A percentile compares a stretch with the other conserved stretches of the same genome.
Evolutionary conservation across 2,797 vertebrate species (phyloP).

Genomic region (Anabas testudineus): DNA sequence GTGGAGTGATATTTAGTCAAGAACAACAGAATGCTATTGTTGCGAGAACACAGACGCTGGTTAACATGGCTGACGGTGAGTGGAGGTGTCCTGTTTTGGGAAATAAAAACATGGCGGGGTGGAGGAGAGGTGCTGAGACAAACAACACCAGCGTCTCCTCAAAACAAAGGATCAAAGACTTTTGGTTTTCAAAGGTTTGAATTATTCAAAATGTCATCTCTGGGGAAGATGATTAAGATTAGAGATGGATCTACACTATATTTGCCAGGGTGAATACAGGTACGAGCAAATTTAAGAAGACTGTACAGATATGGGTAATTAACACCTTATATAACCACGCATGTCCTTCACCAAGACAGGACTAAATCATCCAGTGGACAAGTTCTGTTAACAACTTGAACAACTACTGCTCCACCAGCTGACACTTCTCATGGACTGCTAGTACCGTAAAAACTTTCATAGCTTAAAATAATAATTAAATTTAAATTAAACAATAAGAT

Average conservation of each 20-base stretch:
- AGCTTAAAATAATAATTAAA: no score
- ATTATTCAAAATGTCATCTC: slow-evolving; percentile 25
- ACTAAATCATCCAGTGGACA: not conserved
- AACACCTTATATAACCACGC: not conserved
- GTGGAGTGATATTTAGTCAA: slow-evolving; percentile 73
- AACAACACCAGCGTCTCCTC: slow-evolving; percentile 44
- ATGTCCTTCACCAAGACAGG: not conserved
- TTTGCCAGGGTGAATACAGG: slow-evolving; percentile 13
- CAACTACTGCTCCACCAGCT: not conserved
- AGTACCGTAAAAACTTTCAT: no score
- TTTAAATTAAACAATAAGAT: no score
- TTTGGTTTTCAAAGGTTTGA: slow-evolving; percentile 21
- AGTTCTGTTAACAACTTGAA: not conserved
- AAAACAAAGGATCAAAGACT: slow-evolving; percentile 65
- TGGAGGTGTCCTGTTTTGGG: slow-evolving; percentile 20
- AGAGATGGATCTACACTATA: not conserved
- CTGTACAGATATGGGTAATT: not conserved
- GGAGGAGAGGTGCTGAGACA: slow-evolving; percentile 11
- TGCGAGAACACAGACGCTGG: slow-evolving; percentile 39
- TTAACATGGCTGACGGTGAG: slow-evolving; percentile 46
- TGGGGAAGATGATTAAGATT: slow-evolving; percentile 27
- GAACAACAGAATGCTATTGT: slow-evolving; percentile 56
- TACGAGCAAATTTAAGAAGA: not conserved
- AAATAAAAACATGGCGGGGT: slow-evolving; percentile 14
- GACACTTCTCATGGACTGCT: no score